Evolutionary conservation across 1,140 invertebrate genomes (phyloP).

Genomic region (Bombus superbus): DNA sequence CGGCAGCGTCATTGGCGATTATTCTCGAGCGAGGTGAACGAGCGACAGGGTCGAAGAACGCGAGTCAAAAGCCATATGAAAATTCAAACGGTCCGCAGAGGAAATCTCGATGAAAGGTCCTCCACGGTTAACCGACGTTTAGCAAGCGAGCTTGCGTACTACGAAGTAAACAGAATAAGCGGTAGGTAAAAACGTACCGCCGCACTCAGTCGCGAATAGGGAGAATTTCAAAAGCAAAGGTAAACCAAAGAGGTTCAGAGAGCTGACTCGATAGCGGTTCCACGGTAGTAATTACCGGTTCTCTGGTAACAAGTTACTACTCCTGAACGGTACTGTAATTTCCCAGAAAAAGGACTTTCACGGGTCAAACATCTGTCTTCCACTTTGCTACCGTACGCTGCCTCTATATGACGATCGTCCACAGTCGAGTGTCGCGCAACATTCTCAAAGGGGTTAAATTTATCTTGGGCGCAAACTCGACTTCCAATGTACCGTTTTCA

Average conservation of each 20-base stretch:
- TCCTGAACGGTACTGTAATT: constrained; percentile 57
- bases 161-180: constrained; percentile 58
- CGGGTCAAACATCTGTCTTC: constrained; percentile 51
- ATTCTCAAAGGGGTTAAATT: neutral
- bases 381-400: neutral
- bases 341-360: constrained; percentile 56
- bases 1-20: neutral
- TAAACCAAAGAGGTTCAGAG: constrained; percentile 65
- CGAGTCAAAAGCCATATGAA: constrained; percentile 37
- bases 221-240: constrained; percentile 64
- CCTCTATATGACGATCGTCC: neutral
- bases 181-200: constrained; percentile 58
- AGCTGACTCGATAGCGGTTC: constrained; percentile 61
- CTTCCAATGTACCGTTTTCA: neutral
- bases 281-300: constrained; percentile 64
- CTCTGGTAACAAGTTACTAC: constrained; percentile 61
- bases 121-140: constrained; percentile 57
- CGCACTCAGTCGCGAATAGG: constrained; percentile 9
- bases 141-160: constrained; percentile 24
- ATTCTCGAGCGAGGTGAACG: constrained; percentile 9
- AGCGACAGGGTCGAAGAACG: constrained; percentile 4
- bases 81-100: constrained; percentile 42
- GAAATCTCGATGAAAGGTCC: constrained; percentile 41
- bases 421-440: neutral
- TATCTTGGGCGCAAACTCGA: neutral